A percentile compares a stretch with the other conserved stretches of the same genome.
Evolutionary conservation across 2,888 invertebrate species (phyloP).

Genomic region (Epinotia demarniana): DNA sequence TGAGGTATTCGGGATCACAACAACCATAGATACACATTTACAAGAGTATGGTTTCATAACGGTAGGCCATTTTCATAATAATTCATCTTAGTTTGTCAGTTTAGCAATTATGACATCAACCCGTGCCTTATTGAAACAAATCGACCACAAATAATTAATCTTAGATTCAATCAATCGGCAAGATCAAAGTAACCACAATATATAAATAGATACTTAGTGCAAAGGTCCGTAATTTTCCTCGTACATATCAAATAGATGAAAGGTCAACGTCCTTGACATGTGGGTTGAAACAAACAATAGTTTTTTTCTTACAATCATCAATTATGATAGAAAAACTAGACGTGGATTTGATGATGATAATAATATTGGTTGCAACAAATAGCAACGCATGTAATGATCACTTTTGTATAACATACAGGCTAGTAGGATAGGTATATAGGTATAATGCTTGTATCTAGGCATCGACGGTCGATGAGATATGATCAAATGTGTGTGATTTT

Average conservation of each 20-base stretch:
- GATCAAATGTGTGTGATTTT: too few relatives aligned
- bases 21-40: too few relatives aligned
- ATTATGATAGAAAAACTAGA: constrained; percentile 16
- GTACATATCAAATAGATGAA: not conserved
- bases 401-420: too few relatives aligned
- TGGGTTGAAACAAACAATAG: constrained; percentile 16
- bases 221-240: not conserved
- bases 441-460: too few relatives aligned
- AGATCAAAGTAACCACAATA: constrained; percentile 5
- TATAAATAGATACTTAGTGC: not conserved
- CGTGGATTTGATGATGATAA: not conserved
- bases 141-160: constrained; percentile 19
- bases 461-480: too few relatives aligned
- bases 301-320: not conserved
- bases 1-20: too few relatives aligned
- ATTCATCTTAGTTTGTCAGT: constrained; percentile 3
- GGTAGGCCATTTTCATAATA: not conserved
- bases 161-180: constrained; percentile 20
- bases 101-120: constrained; percentile 19
- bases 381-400: not conserved
- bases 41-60: too few relatives aligned
- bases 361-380: not conserved
- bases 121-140: constrained; percentile 17
- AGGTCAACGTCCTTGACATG: constrained; percentile 6
- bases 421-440: too few relatives aligned